phyloP scores from a whole-genome alignment of 2,888 invertebrate species.

The Helleia helle region DNA sequence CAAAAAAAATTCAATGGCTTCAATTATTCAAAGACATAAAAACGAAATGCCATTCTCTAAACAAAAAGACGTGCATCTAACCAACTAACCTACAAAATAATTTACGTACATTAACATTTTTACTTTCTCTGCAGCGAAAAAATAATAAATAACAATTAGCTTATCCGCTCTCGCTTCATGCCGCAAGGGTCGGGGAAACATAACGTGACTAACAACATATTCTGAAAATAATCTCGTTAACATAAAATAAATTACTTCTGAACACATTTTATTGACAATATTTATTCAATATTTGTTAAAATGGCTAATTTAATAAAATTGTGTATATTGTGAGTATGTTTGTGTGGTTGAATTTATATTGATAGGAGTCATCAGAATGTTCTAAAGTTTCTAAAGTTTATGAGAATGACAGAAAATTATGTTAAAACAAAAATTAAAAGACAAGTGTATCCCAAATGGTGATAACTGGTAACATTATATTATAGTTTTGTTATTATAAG shows the following conservation, averaged over 20 bases:
- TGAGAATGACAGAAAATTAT: no score
- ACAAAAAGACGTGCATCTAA: constrained; percentile 24
- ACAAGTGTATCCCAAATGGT: no score
- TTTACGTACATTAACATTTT: constrained; percentile 57
- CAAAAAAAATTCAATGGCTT: constrained; percentile 8
- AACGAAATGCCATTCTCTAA: constrained; percentile 43
- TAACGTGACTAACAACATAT: constrained; percentile 15
- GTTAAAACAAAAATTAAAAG: no score
- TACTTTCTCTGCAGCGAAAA: constrained; percentile 65
- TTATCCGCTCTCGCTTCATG: constrained; percentile 37
- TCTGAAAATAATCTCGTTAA: constrained; percentile 23
- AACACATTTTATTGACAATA: not conserved
- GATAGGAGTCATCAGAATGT: no score
- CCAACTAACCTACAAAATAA: constrained; percentile 15
- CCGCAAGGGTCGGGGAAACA: constrained; percentile 26
- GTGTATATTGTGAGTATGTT: not conserved
- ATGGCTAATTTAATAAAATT: no score
- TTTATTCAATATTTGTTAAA: not conserved
- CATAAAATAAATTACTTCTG: constrained; percentile 2
- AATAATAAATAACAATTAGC: constrained; percentile 31
- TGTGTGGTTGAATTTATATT: not conserved
- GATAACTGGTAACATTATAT: no score
- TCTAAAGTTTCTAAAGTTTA: no score
- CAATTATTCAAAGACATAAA: constrained; percentile 8
- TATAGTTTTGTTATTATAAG: no score